phyloP scores from a whole-genome alignment of 2,113 vertebrate genomes.

The Rattus rattus region DNA sequence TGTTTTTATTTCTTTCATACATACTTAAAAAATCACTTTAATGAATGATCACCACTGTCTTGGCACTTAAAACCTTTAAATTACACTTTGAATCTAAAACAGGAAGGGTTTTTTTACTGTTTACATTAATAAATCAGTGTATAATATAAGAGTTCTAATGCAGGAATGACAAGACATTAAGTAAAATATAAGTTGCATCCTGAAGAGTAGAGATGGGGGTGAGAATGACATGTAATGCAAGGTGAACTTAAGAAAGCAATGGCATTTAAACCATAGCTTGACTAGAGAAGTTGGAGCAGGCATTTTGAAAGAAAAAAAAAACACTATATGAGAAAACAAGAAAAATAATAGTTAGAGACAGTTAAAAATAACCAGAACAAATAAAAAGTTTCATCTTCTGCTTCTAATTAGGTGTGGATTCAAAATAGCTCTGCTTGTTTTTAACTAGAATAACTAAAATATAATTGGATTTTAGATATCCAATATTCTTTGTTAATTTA shows the following conservation, averaged over 20 bases:
- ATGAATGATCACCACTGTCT: not conserved
- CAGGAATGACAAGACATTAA: not conserved
- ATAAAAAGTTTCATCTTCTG: slow-evolving; percentile 44
- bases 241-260: not conserved
- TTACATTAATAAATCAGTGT: not conserved
- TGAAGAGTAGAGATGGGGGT: not conserved
- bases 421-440: slow-evolving; percentile 47
- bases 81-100: slow-evolving; percentile 6
- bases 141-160: not conserved
- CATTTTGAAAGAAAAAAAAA: not conserved
- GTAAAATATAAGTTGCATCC: not conserved
- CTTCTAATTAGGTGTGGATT: slow-evolving; percentile 42
- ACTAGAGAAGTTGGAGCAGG: not conserved
- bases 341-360: not conserved
- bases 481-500: slow-evolving; percentile 39
- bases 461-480: slow-evolving; percentile 47
- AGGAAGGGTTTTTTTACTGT: not conserved
- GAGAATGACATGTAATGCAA: not conserved
- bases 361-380: not conserved
- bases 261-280: not conserved
- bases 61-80: not conserved
- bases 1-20: slow-evolving; percentile 1
- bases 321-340: not conserved
- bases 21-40: not conserved
- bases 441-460: slow-evolving; percentile 41